Percentiles rank a stretch among this genome's conserved stretches.
Evolutionary conservation across 2,797 vertebrate genomes (phyloP).

Genomic region (Odontamblyopus rebecca): DNA sequence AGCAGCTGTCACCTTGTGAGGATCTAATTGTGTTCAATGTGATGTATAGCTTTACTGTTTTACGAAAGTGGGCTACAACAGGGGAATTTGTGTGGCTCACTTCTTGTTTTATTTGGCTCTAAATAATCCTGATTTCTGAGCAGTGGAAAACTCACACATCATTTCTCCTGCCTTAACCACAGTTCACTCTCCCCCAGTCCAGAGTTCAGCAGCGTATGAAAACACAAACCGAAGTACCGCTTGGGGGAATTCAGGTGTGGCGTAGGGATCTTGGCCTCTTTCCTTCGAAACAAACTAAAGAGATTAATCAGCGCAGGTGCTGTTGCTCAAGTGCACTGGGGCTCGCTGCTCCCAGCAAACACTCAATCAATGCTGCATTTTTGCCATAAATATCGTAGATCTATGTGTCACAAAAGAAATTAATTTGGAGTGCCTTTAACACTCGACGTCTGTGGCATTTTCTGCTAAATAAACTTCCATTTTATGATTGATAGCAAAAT

Average conservation of each 20-base stretch:
- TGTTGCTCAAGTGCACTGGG: slow-evolving; percentile 56
- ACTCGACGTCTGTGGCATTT: slow-evolving; percentile 58
- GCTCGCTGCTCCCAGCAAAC: slow-evolving; percentile 49
- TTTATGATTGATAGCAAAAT: slow-evolving; percentile 57
- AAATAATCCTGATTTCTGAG: slow-evolving; percentile 52
- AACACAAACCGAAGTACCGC: slow-evolving; percentile 35
- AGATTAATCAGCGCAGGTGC: slow-evolving; percentile 70
- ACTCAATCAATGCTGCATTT: slow-evolving; percentile 61
- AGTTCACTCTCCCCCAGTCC: slow-evolving; percentile 30
- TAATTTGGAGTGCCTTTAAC: slow-evolving; percentile 56
- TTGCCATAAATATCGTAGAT: slow-evolving; percentile 64
- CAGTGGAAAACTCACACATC: slow-evolving; percentile 42
- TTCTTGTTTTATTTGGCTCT: slow-evolving; percentile 35
- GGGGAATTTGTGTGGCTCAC: slow-evolving; percentile 28
- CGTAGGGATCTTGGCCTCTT: slow-evolving; percentile 40
- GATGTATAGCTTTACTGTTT: slow-evolving; percentile 30
- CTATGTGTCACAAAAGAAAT: slow-evolving; percentile 47
- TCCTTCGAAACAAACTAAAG: slow-evolving; percentile 50
- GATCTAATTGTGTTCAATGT: slow-evolving; percentile 28
- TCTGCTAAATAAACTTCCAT: slow-evolving; percentile 57
- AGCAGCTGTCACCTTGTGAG: slow-evolving; percentile 16
- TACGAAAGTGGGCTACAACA: slow-evolving; percentile 31
- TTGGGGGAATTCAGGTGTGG: slow-evolving; percentile 50
- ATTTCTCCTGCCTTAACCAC: slow-evolving; percentile 16
- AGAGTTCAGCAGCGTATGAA: slow-evolving; percentile 41